These are phyloP conservation scores for Pherbina coryleti DNA, from an alignment of 2,888 invertebrate genomes.

Conservation along the genomic window DNA sequence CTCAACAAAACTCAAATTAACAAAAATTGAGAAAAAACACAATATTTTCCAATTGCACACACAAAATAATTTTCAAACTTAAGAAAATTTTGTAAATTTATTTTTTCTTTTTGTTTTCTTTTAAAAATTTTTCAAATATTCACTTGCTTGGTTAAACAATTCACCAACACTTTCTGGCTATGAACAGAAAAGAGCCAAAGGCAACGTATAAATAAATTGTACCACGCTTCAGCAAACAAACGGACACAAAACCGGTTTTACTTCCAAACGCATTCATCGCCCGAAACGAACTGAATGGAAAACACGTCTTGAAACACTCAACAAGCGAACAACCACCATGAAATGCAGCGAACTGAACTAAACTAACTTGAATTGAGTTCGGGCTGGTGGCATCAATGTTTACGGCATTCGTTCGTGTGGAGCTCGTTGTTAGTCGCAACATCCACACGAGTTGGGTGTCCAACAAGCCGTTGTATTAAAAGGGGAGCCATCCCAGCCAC, in stretches of 20 bases:
- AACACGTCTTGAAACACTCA: constrained; percentile 8
- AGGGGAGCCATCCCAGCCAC: background rate
- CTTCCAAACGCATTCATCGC: constrained; percentile 54
- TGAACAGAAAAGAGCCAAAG: background rate
- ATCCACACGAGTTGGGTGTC: constrained; percentile 1
- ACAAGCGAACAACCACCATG: constrained; percentile 19
- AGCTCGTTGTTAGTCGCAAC: constrained; percentile 6
- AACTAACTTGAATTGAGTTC: constrained; percentile 4
- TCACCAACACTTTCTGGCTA: no score
- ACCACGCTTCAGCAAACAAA: constrained; percentile 16
- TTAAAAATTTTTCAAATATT: no score
- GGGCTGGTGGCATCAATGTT: background rate
- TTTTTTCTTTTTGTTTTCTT: no score
- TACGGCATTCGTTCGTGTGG: background rate
- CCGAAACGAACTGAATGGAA: constrained; percentile 53
- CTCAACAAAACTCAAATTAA: no score
- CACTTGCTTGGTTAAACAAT: no score
- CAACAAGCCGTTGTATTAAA: background rate
- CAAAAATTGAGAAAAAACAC: no score
- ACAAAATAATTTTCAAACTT: no score
- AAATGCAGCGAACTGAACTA: constrained; percentile 20
- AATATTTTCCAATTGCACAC: no score
- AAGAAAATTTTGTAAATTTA: no score
- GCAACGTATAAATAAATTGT: background rate
- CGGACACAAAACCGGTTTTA: constrained; percentile 51